A percentile compares a stretch with the other conserved stretches of the same genome.
These are phyloP conservation scores for Drosophila varians DNA, from an alignment of 1,140 invertebrate genomes.

Conservation along the genomic window DNA sequence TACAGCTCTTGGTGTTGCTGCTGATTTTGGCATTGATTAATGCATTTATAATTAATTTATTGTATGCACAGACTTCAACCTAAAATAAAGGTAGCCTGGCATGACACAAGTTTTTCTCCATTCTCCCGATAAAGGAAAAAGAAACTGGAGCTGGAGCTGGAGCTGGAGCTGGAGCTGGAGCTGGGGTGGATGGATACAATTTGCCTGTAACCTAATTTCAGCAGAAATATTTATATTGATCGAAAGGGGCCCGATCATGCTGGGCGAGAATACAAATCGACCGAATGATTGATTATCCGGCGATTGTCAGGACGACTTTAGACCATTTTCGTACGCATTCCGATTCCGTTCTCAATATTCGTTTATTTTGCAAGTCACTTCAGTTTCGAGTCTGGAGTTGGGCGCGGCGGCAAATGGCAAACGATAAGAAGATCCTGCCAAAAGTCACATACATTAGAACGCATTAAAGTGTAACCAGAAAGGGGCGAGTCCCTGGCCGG, in stretches of 20 bases:
- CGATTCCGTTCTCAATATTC: constrained; percentile 5
- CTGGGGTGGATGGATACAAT: constrained; percentile 40
- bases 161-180: constrained; percentile 9
- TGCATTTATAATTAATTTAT: constrained; percentile 83
- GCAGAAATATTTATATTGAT: constrained; percentile 79
- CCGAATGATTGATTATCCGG: constrained; percentile 64
- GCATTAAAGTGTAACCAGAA: constrained; percentile 80
- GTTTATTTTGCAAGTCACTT: constrained; percentile 71
- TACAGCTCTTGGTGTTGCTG: constrained; percentile 19
- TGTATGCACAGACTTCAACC: constrained; percentile 50
- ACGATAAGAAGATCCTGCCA: constrained; percentile 45
- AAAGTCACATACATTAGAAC: constrained; percentile 83
- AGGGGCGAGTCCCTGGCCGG: constrained; percentile 45
- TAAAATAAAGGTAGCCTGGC: constrained; percentile 14
- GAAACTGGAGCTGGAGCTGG: constrained; percentile 27
- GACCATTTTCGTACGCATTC: constrained; percentile 21
- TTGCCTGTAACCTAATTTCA: constrained; percentile 79
- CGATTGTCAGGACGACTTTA: constrained; percentile 56
- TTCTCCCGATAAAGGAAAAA: constrained; percentile 29
- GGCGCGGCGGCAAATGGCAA: constrained; percentile 57
- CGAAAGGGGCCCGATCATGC: constrained; percentile 48
- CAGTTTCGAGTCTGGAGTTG: constrained; percentile 12
- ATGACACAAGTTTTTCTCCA: constrained; percentile 61
- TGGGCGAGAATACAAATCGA: constrained; percentile 38
- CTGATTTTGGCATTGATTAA: constrained; percentile 78